Evolutionary conservation across 2,113 vertebrate species (phyloP), one percentile per base, ranked within the genome.

Genomic region (Atractosteus spatula): DNA sequence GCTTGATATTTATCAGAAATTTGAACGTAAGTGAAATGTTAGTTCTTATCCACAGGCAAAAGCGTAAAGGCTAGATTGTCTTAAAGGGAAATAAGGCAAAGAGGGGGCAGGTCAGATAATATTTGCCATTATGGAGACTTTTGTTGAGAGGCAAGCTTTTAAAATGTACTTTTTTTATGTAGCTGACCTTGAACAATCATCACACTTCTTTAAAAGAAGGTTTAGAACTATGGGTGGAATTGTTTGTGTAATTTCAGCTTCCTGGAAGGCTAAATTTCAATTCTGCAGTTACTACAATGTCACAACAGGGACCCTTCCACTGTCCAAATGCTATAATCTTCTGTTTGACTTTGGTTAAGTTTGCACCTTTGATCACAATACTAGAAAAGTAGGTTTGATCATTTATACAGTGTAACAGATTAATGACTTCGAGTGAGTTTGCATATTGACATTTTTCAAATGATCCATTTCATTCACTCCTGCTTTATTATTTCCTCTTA

Each of bases 1-100:
- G 78, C 77, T 84, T 45, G 80, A 82, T 55, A 76, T 81, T 62
- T 83, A 75, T 44, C 65, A 79, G 77, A 80, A 76, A 45, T 67
- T 64, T 17, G 62, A 76, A 56, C 69, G 82, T 83, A 74, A 81
- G 78, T 65, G 29, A 7, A 47, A 6, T 10, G 14, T 70, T 13
- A 12, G 17, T 65, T 29, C 43, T 44, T 44, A 42, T 54, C 4
- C 62, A 59, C 47, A 65, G 62, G 42, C 7, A 41, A 41, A 63
- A 8, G 17, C 11, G 17, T 11, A 44, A 56, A 69, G 29, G 29
- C 29, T 29, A 29, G 29, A 29, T 29, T 29, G 1, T 29, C 29
- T 29, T 29, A 61, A 11, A 42, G 72, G 11, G 62, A 43, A 42
- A 42, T 61, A 51, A 41, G 43, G 42, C 42, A 12, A 42, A 54